Evolutionary conservation across 2,113 vertebrate genomes (phyloP).

Genomic region (Crotalus tigris): DNA sequence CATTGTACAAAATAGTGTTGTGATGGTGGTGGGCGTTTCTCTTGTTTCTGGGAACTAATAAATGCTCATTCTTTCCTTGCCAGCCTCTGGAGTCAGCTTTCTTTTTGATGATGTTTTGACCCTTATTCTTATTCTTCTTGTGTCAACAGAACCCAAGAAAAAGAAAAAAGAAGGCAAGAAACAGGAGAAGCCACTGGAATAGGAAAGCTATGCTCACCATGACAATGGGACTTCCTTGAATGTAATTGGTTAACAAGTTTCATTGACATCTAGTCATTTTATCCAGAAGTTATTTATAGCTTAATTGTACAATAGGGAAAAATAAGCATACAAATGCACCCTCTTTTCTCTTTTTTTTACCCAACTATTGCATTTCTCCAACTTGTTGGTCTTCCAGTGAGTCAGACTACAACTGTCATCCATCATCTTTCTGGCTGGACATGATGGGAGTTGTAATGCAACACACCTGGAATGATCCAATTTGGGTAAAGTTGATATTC

Average conservation of each 20-base stretch:
- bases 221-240: conserved; percentile 62
- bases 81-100: background rate
- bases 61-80: background rate
- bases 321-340: conserved; percentile 55
- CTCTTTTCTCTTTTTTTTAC: rapidly evolving
- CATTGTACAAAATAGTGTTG: background rate
- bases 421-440: background rate
- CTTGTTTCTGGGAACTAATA: background rate
- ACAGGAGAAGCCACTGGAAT: conserved; percentile 81
- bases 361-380: conserved; percentile 26
- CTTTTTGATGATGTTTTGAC: background rate
- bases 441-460: background rate
- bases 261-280: conserved; percentile 76
- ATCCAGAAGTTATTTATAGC: conserved; percentile 74
- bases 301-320: conserved; percentile 72
- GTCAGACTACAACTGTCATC: background rate
- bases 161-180: conserved; percentile 85
- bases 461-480: background rate
- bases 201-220: conserved; percentile 38
- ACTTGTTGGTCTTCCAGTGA: background rate
- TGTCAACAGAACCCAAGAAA: conserved; percentile 77
- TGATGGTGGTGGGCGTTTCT: background rate
- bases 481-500: conserved; percentile 34
- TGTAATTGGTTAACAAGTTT: conserved; percentile 66
- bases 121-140: conserved; percentile 21